Evolutionary conservation across 2,113 vertebrate genomes (phyloP), one percentile per base, ranked within the genome.

Genomic region (Percina caprodes): DNA sequence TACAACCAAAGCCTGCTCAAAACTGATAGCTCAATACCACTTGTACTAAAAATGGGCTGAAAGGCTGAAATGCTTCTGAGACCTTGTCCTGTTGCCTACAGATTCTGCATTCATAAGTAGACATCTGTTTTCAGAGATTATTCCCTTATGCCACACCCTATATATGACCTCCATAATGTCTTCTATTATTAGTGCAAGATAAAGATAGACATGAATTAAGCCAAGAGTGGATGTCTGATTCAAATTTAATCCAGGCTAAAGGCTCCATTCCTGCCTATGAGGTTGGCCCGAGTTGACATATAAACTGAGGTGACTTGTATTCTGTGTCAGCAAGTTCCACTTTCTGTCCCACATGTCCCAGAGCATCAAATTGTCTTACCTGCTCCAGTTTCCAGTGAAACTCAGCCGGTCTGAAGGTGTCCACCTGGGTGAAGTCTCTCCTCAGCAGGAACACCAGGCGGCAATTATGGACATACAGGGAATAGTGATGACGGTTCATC

Each of bases 331-430:
- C 21, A 60, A 3, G 58, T 12, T 42, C 2, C 15, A 12, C 24
- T n/a, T 14, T 49, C 51, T 46, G n/a, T 18, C 39, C 2, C 39
- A 56, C 11, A 3, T 63, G 12, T 51, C 24, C n/a, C 30, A 21
- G 30, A 26, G 10, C 15, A 30, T 51, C 51, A 13, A 48, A 2
- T 52, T 3, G 2, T 33, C 92, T 58, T 94, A 99, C 98, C 98
- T 99, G 98, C 84, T 99, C 98, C 69, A 99, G 95, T 82, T 99
- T 99, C 98, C 98, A 99, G 94, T 99, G 98, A 93, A 99, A 99
- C 91, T 99, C 98, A 0, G 98, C 98, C 0, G 98, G 98, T 74
- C 97, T 96, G 80, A 99, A 99, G 35, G 97, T 97, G 92, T 98
- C 97, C 0, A 97, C 96, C 84, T 96, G 97, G 60, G 96, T 96